Evolutionary conservation across 1,140 invertebrate genomes (phyloP), one percentile per base, ranked within the genome.

Genomic region (Agrypnia vestita): DNA sequence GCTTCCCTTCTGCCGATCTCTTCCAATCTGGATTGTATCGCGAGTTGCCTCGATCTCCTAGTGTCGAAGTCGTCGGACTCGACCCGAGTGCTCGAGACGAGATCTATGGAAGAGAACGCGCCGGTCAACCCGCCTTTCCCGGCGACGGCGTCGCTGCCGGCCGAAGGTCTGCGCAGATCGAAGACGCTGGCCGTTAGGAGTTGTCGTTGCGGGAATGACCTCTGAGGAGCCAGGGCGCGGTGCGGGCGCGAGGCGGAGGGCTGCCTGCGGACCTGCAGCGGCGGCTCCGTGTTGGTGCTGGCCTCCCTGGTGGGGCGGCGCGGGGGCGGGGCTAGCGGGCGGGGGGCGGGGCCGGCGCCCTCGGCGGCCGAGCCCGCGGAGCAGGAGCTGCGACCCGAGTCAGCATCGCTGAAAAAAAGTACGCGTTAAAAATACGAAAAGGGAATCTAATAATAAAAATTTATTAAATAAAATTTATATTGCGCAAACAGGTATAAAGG

Each of bases 321-420:
- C 76, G 43, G 84, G 73, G 49, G 71, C 59, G 79, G 84, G 78
- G 77, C 84, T 85, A 19, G 79, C 79, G 75, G 75, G 74, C 21
- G 84, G 73, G 25, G 84, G 12, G 86, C 84, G 8, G 86, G 82
- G 13, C 85, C 85, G 43, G 85, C 86, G 11, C 86, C 87, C 12
- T 86, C 81, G 9, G 84, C 85, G 11, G 86, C 82, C 6, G 88
- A 90, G 0, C 87, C 85, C 71, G 88, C 87, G 17, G 88, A 89
- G 78, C 88, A 89, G 62, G 89, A 88, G 80, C 88, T 89, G 43
- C 88, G 86, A 4, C 89, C 88, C 21, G 88, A 90, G 73, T 89
- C 88, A 83, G 87, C 89, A 82, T 89, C 88, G 78, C 85, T 88
- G 78, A n/a, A 80, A 83, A 77, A 80, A 62, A 69, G 35, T 61